Base-by-base conservation (phyloP, 2,797 vertebrate species). In the Malacoraja senta region DNA sequence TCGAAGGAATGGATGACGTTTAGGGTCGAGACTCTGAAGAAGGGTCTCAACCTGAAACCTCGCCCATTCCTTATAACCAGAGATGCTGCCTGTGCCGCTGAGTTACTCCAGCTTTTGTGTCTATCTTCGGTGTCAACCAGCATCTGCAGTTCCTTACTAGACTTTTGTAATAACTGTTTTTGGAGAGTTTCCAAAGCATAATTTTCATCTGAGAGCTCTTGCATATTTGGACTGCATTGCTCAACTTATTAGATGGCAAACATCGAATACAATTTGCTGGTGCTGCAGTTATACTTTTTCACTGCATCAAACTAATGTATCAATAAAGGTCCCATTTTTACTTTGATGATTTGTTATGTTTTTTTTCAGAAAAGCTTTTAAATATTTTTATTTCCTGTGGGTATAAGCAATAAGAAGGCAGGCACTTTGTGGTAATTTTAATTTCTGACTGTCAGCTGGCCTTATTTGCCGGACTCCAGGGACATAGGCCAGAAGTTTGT, bases 171-270 rank as follows among this genome's bases (percentile, higher is more conserved):
- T 32, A 17, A 19, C 19, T 68, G 15, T 10, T 88, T 88, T 88
- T 88, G 84, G 84, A 88, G 61, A 24, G n/a, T 21, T 32, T 32
- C 84, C 84, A 88, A 86, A 68, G 63, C 84, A 88, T 35, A 8
- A 88, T 65, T 26, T 63, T 35, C 7, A 35, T 88, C 17, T 65
- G 68, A 88, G 35, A 88, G 63, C 61, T 88, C 84, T 8, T 35
- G n/a, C 17, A 35, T 63, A 88, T 68, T 68, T 88, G 84, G n/a
- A 68, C 61, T 10, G 84, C 61, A 8, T 65, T 88, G 84, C 24
- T 88, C 84, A 88, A 88, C 63, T 88, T 63, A 65, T 88, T 68
- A 88, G 84, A 88, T 35, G n/a, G n/a, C n/a, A 88, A 65, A 32
- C 84, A 68, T 88, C n/a, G n/a, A 68, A 35, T 35, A 65, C 63